Evolutionary conservation across 2,888 invertebrate genomes (phyloP), one percentile per base, ranked within the genome.

Genomic region (Eupithecia exiguata): DNA sequence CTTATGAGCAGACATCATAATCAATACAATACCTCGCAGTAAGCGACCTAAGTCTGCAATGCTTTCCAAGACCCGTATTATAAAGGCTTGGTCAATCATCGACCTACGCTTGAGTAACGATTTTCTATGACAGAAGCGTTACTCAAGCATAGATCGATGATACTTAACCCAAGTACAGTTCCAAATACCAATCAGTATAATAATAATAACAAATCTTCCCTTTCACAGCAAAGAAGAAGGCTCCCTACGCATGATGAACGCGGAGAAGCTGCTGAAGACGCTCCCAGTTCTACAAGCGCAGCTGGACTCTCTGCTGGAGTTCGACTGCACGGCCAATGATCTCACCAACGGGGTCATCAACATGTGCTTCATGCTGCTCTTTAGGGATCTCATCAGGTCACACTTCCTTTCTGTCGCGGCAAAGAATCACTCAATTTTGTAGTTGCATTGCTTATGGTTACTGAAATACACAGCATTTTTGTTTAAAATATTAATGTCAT

Each of bases 281-380:
- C 95, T 99, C 86, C 99, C 99, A 75, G 97, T 98, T 74, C 96
- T 99, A 80, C 99, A 99, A 92, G 97, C 97, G 75, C 99, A 99
- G 94, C 94, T 99, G 87, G 99, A 99, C 93, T 97, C 97, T 12
- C 95, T 99, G 79, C 95, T 99, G 82, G 99, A 99, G 95, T 99
- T 99, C 94, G 99, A 99, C 95, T 99, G 98, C 91, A 97, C 98
- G 46, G 97, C 99, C 83, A 98, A 98, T 91, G 99, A 99, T 91
- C 96, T 99, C 90, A 98, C 98, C 86, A 99, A 99, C 92, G 99
- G 99, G 77, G 99, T 99, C 85, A 99, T 99, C 92, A 99, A 99
- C 90, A 99, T 99, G 96, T 98, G 98, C 89, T 99, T 99, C 93
- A 99, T 99, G 98, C 96, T 99, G 82, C 96, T 99, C 78, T 99